A percentile compares a stretch with the other conserved stretches of the same genome.
These are phyloP conservation scores for Lordiphosa stackelbergi DNA, from an alignment of 1,140 invertebrate species.

Conservation along the genomic window DNA sequence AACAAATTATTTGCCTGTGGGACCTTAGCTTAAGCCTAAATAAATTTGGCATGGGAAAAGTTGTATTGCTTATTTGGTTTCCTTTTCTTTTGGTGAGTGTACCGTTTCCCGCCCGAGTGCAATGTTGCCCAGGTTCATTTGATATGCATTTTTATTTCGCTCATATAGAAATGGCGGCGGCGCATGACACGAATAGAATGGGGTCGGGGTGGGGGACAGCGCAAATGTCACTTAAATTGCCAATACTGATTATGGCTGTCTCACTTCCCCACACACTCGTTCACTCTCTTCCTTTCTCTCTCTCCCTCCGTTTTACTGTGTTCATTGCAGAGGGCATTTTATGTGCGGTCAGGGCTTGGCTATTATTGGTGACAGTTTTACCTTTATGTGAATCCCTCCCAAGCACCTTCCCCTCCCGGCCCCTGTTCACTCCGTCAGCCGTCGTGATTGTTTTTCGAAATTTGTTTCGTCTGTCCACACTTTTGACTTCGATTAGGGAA, in stretches of 20 bases:
- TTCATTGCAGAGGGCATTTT: conserved; percentile 41
- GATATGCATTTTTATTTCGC: conserved; percentile 75
- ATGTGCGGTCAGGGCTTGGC: conserved; percentile 60
- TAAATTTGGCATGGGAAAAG: too few relatives aligned
- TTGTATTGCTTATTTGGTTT: neutral
- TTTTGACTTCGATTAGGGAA: conserved; percentile 29
- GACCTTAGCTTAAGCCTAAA: too few relatives aligned
- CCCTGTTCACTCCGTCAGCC: neutral
- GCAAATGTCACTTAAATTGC: conserved; percentile 69
- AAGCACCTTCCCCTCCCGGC: conserved; percentile 5
- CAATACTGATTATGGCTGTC: conserved; percentile 66
- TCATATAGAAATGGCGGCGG: conserved; percentile 72
- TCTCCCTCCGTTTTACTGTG: conserved; percentile 14
- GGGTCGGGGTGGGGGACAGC: conserved; percentile 12
- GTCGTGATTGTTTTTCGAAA: conserved; percentile 55
- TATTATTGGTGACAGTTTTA: conserved; percentile 75
- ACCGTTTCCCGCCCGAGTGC: conserved; percentile 17
- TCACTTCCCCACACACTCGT: neutral
- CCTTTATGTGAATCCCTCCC: conserved; percentile 53
- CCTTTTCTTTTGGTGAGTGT: neutral
- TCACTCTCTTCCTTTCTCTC: neutral
- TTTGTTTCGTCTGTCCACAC: conserved; percentile 50
- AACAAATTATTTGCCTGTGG: too few relatives aligned
- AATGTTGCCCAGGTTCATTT: conserved; percentile 51
- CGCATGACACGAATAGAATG: conserved; percentile 34